Evolutionary conservation across 2,797 vertebrate genomes (phyloP).

Genomic region (Lateolabrax maculatus): DNA sequence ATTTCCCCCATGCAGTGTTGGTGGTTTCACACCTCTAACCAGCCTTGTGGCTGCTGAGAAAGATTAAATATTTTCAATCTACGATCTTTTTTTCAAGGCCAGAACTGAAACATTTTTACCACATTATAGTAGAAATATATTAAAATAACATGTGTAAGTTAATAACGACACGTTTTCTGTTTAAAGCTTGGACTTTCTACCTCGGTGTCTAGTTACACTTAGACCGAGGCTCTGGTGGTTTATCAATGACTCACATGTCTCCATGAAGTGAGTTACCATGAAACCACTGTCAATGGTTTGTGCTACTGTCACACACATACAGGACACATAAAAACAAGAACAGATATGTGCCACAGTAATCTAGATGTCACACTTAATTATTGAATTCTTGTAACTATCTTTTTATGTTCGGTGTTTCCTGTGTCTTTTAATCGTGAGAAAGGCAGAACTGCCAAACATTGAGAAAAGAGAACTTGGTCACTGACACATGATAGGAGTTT

Average conservation of each 20-base stretch:
- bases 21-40: conserved; percentile 80
- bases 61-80: conserved; percentile 14
- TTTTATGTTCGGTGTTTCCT: neutral
- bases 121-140: neutral
- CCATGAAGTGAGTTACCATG: conserved; percentile 27
- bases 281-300: conserved; percentile 25
- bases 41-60: conserved; percentile 58
- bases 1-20: conserved; percentile 56
- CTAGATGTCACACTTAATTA: neutral
- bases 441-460: conserved; percentile 24
- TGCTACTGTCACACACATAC: conserved; percentile 2
- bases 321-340: neutral
- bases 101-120: neutral
- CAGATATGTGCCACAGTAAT: neutral
- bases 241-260: conserved; percentile 49
- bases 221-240: neutral
- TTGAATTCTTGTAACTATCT: conserved; percentile 4
- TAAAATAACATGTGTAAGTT: neutral
- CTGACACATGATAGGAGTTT: conserved; percentile 11
- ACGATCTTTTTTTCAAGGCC: neutral
- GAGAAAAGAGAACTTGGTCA: conserved; percentile 63
- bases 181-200: conserved; percentile 1
- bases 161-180: neutral
- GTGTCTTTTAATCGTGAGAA: conserved; percentile 4
- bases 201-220: neutral